Percentiles rank a stretch among this genome's conserved stretches.
Evolutionary conservation across 2,113 vertebrate species (phyloP).

Genomic region (Xiphophorus hellerii): DNA sequence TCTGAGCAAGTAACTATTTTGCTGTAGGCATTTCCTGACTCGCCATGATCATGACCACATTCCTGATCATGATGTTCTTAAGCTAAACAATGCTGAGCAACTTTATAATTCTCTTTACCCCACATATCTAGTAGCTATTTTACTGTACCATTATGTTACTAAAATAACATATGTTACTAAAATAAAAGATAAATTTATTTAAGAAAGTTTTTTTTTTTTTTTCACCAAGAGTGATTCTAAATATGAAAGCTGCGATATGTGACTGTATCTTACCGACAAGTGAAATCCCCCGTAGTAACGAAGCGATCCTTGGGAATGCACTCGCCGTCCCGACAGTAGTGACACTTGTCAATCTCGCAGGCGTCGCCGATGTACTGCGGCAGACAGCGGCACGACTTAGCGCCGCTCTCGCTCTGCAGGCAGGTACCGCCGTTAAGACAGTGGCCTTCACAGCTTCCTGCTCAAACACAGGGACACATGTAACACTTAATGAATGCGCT

Average conservation of each 20-base stretch:
- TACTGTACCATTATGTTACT: too few relatives aligned
- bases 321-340: constrained; percentile 88
- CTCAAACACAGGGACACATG: constrained; percentile 37
- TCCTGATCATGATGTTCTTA: too few relatives aligned
- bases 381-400: constrained; percentile 86
- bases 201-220: too few relatives aligned
- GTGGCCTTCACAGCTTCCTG: constrained; percentile 87
- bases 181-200: too few relatives aligned
- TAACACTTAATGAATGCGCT: not conserved
- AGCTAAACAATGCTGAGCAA: too few relatives aligned
- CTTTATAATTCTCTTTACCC: too few relatives aligned
- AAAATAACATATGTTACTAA: too few relatives aligned
- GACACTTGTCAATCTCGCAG: constrained; percentile 89
- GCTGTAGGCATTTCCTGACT: not conserved
- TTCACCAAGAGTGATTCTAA: too few relatives aligned
- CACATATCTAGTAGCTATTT: too few relatives aligned
- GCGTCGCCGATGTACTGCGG: constrained; percentile 82
- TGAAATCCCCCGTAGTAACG: constrained; percentile 84
- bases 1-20: not conserved
- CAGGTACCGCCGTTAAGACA: constrained; percentile 88
- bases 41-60: too few relatives aligned
- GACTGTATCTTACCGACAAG: constrained; percentile 84
- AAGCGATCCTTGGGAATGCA: constrained; percentile 80
- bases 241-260: too few relatives aligned
- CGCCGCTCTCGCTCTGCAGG: constrained; percentile 80